Base-by-base conservation (phyloP, 1,140 invertebrate genomes). In the Micrasema longulum region DNA sequence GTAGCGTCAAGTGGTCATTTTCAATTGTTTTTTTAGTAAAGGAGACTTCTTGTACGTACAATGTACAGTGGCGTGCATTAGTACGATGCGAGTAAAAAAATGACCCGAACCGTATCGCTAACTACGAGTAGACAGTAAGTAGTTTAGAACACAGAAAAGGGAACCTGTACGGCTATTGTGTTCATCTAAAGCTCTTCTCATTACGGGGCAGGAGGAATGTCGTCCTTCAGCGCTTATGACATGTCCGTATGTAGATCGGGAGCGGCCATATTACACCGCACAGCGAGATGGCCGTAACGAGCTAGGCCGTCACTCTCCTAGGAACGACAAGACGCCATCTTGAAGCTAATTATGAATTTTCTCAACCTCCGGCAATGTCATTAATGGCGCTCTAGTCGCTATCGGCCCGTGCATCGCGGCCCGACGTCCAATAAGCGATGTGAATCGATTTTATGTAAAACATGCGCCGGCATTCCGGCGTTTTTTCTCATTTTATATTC, bases 401-500 rank as follows among this genome's bases (percentile, higher is more conserved):
- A 63, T 63, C 57, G 18, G 36, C 4, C 41, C 6, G 14, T 35
- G 26, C 10, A 63, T 63, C 57, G 57, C 57, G 11, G 38, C 14
- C 36, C n/a, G n/a, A n/a, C n/a, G n/a, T n/a, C 57, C 38, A 41
- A 45, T 45, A 22, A 63, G 57, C 57, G 26, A 67, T 41, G 64
- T 36, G 48, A 52, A 67, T 67, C 47, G 64, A 20, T 50, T 52
- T 52, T 67, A 76, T 76, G 71, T 67, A 73, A 76, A 76, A 70
- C 74, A 67, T 18, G 67, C 57, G 48, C 38, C 55, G 45, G 67
- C 71, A 76, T 76, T 76, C 74, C 74, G 52, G 18, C 53, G 57
- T 50, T 69, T 65, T 71, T 72, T 35, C 52, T 72, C 62, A 69
- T 74, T 69, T 65, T 75, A 63, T 72, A 71, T 74, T 72, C 69